Evolutionary conservation across 2,888 invertebrate genomes (phyloP).

Genomic region (Escarpia spicata): DNA sequence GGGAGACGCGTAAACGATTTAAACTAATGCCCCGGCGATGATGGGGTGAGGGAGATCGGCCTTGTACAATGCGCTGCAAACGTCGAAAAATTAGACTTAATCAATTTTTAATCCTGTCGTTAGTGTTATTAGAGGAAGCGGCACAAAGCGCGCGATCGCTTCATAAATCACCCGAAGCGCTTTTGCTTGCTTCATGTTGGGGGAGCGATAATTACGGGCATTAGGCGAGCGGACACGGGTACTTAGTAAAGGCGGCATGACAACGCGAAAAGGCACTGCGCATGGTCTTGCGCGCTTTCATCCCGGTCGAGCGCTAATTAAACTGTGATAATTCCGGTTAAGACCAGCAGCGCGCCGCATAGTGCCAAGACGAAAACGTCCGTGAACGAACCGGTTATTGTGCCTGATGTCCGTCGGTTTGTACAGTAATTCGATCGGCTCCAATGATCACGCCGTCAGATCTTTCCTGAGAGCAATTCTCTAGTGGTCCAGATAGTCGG

Average conservation of each 20-base stretch:
- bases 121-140: background rate
- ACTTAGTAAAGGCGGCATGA: background rate
- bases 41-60: background rate
- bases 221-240: background rate
- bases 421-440: background rate
- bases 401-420: background rate
- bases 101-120: constrained; percentile 16
- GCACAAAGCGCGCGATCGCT: background rate
- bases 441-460: background rate
- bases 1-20: constrained; percentile 5
- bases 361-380: background rate
- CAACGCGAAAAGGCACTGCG: background rate
- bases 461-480: background rate
- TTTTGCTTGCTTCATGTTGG: background rate
- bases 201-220: background rate
- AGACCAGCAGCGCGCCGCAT: background rate
- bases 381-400: background rate
- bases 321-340: constrained; percentile 10
- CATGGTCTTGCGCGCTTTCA: background rate
- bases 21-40: constrained; percentile 5
- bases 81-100: constrained; percentile 3
- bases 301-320: background rate
- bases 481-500: background rate
- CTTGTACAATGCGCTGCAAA: background rate
- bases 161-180: constrained; percentile 13